phyloP scores from a whole-genome alignment of 2,888 invertebrate species.

The Blastobasis lacticolella region DNA sequence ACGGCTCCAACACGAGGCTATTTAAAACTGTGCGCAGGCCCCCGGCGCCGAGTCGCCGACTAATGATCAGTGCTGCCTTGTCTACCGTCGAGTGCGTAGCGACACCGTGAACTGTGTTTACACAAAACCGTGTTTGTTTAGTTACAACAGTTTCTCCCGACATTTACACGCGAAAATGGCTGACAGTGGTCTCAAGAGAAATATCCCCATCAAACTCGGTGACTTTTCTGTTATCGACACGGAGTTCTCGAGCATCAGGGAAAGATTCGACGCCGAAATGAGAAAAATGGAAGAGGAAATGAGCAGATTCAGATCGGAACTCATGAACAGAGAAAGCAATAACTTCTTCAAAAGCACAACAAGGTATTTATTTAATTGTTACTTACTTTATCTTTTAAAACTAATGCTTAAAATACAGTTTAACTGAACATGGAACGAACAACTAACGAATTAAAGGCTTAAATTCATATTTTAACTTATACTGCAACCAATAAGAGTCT shows the following conservation, averaged over 20 bases:
- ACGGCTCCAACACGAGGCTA: constrained; percentile 66
- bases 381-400: constrained; percentile 1
- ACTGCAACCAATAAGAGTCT: neutral
- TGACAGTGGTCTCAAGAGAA: constrained; percentile 87
- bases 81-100: constrained; percentile 58
- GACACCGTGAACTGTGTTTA: constrained; percentile 63
- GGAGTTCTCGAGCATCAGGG: constrained; percentile 96
- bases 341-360: constrained; percentile 93
- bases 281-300: constrained; percentile 99
- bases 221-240: constrained; percentile 97
- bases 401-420: too few relatives aligned
- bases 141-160: constrained; percentile 46
- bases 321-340: constrained; percentile 93
- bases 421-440: neutral
- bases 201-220: constrained; percentile 94
- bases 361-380: constrained; percentile 76
- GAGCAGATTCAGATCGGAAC: constrained; percentile 93
- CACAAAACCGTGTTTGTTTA: constrained; percentile 69
- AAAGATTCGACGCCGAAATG: constrained; percentile 97
- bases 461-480: neutral
- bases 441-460: neutral
- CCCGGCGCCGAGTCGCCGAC: constrained; percentile 69
- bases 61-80: constrained; percentile 72
- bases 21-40: constrained; percentile 75
- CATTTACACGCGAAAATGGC: constrained; percentile 77